Evolutionary conservation across 35 echinoderm and acorn worm genomes (phyloP).

Genomic region (Heliocidaris tuberculata): DNA sequence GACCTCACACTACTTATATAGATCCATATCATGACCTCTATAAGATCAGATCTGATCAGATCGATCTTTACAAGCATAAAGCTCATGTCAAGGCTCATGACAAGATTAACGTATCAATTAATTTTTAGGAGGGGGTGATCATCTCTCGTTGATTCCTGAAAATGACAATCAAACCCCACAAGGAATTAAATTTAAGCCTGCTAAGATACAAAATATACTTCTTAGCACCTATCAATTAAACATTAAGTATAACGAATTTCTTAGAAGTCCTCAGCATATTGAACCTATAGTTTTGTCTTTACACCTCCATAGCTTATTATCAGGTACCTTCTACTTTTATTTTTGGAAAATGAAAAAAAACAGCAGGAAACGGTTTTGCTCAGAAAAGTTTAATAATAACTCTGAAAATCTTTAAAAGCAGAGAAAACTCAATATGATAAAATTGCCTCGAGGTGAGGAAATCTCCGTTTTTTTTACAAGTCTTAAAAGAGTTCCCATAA

Average conservation of each 20-base stretch:
- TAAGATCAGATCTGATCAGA: background rate
- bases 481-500: background rate
- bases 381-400: no score
- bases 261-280: background rate
- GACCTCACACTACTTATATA: no score
- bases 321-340: background rate
- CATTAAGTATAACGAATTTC: background rate
- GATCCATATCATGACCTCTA: no score
- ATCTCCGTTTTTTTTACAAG: background rate
- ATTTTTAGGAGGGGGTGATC: background rate
- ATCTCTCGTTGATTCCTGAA: background rate
- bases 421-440: no score
- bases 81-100: background rate
- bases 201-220: background rate
- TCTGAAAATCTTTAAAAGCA: no score
- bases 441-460: no score
- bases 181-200: background rate
- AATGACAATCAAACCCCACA: background rate
- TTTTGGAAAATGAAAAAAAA: no score
- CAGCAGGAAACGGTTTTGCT: no score
- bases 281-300: background rate
- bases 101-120: background rate
- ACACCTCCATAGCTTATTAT: background rate
- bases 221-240: background rate
- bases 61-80: background rate